These are phyloP conservation scores for Notodonta dromedarius DNA, from an alignment of 2,888 invertebrate genomes.

Conservation along the genomic window DNA sequence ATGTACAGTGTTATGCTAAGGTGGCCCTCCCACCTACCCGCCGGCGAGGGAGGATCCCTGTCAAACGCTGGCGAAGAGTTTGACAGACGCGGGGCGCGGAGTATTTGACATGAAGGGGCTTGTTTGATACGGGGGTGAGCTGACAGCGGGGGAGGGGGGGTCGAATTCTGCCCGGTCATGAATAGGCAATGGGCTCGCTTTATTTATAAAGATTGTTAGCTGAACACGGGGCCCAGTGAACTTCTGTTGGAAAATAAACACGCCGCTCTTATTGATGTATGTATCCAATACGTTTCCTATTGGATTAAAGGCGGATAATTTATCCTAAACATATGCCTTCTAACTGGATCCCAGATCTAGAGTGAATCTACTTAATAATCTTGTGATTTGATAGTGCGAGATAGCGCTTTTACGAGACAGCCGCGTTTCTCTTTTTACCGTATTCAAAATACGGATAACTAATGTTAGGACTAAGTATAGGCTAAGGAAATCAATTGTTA, in stretches of 20 bases:
- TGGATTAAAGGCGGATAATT: constrained; percentile 13
- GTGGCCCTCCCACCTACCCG: constrained; percentile 79
- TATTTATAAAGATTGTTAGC: constrained; percentile 83
- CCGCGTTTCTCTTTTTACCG: too few species aligned
- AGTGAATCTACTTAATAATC: too few species aligned
- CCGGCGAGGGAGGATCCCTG: constrained; percentile 82
- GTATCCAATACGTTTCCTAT: constrained; percentile 17
- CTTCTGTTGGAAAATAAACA: constrained; percentile 73
- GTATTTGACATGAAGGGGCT: constrained; percentile 85
- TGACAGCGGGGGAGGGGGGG: constrained; percentile 67
- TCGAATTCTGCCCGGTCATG: constrained; percentile 82
- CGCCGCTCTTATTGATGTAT: constrained; percentile 56
- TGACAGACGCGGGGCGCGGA: constrained; percentile 84
- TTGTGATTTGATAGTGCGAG: too few species aligned
- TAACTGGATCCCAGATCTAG: not conserved
- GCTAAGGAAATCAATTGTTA: too few species aligned
- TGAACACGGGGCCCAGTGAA: constrained; percentile 73
- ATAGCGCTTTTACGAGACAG: too few species aligned
- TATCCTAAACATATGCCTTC: not conserved
- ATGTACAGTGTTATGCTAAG: constrained; percentile 36
- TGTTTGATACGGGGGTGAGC: constrained; percentile 82
- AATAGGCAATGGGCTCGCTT: constrained; percentile 84
- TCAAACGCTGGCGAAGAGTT: constrained; percentile 84
- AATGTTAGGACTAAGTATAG: too few species aligned
- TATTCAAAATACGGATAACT: too few species aligned